Percentiles rank a stretch among this genome's conserved stretches.
These are phyloP conservation scores for Ypsolopha sequella DNA, from an alignment of 2,888 invertebrate genomes.

Conservation along the genomic window DNA sequence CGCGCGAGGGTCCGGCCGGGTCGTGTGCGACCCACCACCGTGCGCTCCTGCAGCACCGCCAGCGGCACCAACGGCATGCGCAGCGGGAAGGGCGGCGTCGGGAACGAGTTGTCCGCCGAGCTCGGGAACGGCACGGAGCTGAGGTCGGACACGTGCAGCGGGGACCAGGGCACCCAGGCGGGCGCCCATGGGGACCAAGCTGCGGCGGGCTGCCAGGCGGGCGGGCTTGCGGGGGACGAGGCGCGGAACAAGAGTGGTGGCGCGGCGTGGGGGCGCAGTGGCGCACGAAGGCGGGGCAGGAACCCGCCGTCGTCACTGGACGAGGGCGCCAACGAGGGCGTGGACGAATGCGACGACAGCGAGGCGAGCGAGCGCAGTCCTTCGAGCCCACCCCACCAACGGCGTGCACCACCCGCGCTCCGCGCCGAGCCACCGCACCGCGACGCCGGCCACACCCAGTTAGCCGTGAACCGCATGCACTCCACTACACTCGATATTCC, in stretches of 20 bases:
- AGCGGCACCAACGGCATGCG: constrained; percentile 75
- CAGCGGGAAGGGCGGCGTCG: constrained; percentile 77
- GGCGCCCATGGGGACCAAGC: constrained; percentile 76
- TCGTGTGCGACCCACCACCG: constrained; percentile 66
- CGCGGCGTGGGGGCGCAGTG: constrained; percentile 75
- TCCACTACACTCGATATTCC: constrained; percentile 93
- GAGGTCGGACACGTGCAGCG: constrained; percentile 86
- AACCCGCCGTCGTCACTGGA: constrained; percentile 90
- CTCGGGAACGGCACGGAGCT: constrained; percentile 88
- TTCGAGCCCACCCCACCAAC: constrained; percentile 15
- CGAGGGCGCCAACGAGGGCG: constrained; percentile 51
- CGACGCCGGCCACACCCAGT: constrained; percentile 84
- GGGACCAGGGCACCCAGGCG: constrained; percentile 77
- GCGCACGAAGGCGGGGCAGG: constrained; percentile 69
- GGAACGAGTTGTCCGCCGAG: constrained; percentile 83
- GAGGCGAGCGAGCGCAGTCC: constrained; percentile 34
- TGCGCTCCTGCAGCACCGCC: constrained; percentile 21
- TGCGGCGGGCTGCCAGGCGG: constrained; percentile 67
- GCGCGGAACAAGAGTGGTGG: constrained; percentile 55
- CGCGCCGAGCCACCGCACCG: constrained; percentile 60
- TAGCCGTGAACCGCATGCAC: constrained; percentile 66
- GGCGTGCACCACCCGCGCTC: constrained; percentile 5
- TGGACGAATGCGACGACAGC: constrained; percentile 31
- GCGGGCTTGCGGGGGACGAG: constrained; percentile 51
- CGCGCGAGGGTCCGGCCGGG: constrained; percentile 64